Base-by-base conservation (phyloP, 2,113 vertebrate genomes). In the Thymallus thymallus region DNA sequence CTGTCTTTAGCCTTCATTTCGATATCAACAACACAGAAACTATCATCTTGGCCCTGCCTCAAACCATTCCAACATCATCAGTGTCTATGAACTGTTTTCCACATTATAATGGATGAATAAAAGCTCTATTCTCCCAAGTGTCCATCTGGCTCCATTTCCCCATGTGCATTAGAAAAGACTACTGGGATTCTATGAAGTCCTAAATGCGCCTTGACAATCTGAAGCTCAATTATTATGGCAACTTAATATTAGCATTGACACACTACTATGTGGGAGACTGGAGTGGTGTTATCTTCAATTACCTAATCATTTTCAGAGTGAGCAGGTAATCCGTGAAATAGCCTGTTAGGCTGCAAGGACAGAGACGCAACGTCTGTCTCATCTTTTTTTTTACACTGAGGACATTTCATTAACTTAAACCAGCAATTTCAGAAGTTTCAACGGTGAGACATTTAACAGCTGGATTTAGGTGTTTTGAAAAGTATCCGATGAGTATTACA, bases 241-340 rank as follows among this genome's bases (percentile, higher is more conserved):
- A 80, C 79, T 68, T 84, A 80, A 74, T 81, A 85, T 81, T 79
- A 86, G 83, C 79, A 68, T 69, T 84, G 78, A 82, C 80, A 74
- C 73, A 72, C 71, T 86, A 84, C 80, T 88, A 84, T 88, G 78
- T 78, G 80, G 80, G 76, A 80, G 84, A 76, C 56, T 68, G 79
- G 66, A 84, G 65, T 76, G 75, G 76, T 70, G 76, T 78, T 75
- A 82, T 82, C 80, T 84, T 76, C 72, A 80, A 76, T 80, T 76
- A 88, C 81, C 78, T 82, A 77, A 83, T 84, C 74, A 75, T 81
- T 81, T 72, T 72, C 65, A 61, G 68, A 75, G 72, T 45, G 80
- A 87, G 80, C 87, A 83, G 83, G 81, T 89, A 85, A 90, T 90
- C 88, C 86, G 86, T 80, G 75, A 82, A 85, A 81, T 75, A 81